A percentile compares a stretch with the other conserved stretches of the same genome.
phyloP scores from a whole-genome alignment of 2,797 vertebrate genomes.

The Neopelma chrysocephalum region DNA sequence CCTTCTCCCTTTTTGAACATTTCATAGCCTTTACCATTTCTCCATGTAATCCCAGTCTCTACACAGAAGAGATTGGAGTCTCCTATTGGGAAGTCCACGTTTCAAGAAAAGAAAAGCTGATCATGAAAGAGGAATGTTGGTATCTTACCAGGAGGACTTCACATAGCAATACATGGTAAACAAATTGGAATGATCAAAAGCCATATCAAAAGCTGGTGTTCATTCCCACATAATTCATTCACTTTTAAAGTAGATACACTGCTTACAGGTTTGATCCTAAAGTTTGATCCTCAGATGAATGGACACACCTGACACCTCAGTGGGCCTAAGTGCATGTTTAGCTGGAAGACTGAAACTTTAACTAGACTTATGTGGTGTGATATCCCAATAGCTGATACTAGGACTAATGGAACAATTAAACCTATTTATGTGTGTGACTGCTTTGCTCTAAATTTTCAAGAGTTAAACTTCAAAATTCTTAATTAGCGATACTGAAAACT shows the following conservation, averaged over 20 bases:
- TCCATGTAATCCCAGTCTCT: background rate
- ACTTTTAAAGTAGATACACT: background rate
- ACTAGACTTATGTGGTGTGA: background rate
- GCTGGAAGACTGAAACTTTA: background rate
- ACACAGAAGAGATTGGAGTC: background rate
- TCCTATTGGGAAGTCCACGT: background rate
- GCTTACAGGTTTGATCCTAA: background rate
- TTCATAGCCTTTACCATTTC: background rate
- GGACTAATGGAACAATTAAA: background rate
- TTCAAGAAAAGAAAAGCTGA: background rate
- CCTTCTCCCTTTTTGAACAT: background rate
- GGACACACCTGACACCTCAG: background rate
- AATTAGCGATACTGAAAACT: background rate
- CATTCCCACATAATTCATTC: background rate
- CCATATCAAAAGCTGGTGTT: background rate
- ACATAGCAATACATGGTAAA: background rate
- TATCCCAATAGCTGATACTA: background rate
- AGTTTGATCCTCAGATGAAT: background rate
- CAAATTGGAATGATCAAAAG: background rate
- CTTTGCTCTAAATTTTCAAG: background rate
- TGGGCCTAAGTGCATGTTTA: background rate
- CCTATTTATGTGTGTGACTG: background rate
- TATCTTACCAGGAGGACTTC: background rate
- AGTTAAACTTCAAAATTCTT: background rate
- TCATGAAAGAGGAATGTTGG: background rate